Percentiles rank a stretch among this genome's conserved stretches.
Evolutionary conservation across 2,888 invertebrate genomes (phyloP).

Genomic region (Diarsia mendica): DNA sequence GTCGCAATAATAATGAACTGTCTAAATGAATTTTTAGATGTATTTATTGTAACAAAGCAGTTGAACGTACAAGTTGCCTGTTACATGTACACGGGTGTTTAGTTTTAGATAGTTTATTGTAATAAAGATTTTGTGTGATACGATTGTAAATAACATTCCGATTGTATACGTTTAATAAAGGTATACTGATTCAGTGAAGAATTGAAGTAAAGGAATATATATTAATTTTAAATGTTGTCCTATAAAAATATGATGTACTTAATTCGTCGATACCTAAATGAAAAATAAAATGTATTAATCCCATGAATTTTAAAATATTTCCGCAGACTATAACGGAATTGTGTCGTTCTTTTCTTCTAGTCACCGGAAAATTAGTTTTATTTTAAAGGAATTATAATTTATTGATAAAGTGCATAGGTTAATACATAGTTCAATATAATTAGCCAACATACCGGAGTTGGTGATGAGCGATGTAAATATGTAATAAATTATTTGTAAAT

Average conservation of each 20-base stretch:
- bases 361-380: slow-evolving; percentile 61
- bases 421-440: slow-evolving; percentile 55
- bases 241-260: slow-evolving; percentile 61
- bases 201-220: slow-evolving; percentile 53
- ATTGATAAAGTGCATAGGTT: slow-evolving; percentile 57
- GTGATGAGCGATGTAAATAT: slow-evolving; percentile 76
- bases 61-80: slow-evolving; percentile 66
- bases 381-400: slow-evolving; percentile 59
- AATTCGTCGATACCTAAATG: slow-evolving; percentile 61
- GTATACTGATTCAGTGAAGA: slow-evolving; percentile 74
- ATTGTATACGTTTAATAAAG: slow-evolving; percentile 83
- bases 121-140: slow-evolving; percentile 79
- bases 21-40: slow-evolving; percentile 74
- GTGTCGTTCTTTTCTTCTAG: slow-evolving; percentile 65
- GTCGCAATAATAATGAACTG: slow-evolving; percentile 79
- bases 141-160: slow-evolving; percentile 83
- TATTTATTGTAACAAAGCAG: slow-evolving; percentile 73
- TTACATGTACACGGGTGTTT: slow-evolving; percentile 71
- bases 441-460: slow-evolving; percentile 63
- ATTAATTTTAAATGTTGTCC: slow-evolving; percentile 66
- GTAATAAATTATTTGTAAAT: slow-evolving; percentile 80
- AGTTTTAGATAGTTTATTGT: slow-evolving; percentile 70
- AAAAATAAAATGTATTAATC: slow-evolving; percentile 64
- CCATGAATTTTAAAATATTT: slow-evolving; percentile 52
- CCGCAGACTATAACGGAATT: slow-evolving; percentile 42